Evolutionary conservation across 2,888 invertebrate species (phyloP).

Genomic region (Meghimatium bilineatum): DNA sequence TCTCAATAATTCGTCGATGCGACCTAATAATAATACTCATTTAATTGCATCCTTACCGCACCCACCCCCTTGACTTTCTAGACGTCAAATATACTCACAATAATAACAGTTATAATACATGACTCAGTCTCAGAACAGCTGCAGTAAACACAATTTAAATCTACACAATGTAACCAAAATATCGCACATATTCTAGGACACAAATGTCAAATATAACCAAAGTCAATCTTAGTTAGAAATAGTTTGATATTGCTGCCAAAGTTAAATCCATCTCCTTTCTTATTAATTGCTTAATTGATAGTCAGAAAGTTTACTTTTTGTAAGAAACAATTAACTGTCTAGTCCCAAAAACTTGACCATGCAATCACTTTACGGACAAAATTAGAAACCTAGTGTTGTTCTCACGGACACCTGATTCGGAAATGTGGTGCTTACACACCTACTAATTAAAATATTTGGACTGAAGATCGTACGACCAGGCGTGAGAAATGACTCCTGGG

Average conservation of each 20-base stretch:
- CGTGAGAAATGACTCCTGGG: slow-evolving; percentile 7
- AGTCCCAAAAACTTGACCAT: neutral
- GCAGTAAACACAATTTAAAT: too few relatives aligned
- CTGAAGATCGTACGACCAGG: neutral
- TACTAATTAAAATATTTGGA: slow-evolving; percentile 4
- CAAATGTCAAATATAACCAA: neutral
- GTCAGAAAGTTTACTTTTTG: neutral
- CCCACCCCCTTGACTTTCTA: too few relatives aligned
- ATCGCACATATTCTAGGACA: too few relatives aligned
- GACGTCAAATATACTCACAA: too few relatives aligned
- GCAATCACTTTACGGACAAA: neutral
- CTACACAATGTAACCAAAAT: too few relatives aligned
- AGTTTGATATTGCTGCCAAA: neutral
- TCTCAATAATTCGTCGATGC: too few relatives aligned
- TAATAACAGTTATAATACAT: too few relatives aligned
- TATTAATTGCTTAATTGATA: neutral
- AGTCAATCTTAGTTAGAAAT: too few relatives aligned
- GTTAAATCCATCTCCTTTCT: neutral
- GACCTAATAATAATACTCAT: too few relatives aligned
- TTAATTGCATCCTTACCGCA: too few relatives aligned
- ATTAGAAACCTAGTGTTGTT: neutral
- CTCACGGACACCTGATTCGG: neutral
- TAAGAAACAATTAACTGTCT: neutral
- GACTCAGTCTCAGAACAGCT: too few relatives aligned
- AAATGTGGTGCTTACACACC: slow-evolving; percentile 26